Conservation (phyloP, 2,113 vertebrate genomes). For the Platysternon megacephalum region DNA sequence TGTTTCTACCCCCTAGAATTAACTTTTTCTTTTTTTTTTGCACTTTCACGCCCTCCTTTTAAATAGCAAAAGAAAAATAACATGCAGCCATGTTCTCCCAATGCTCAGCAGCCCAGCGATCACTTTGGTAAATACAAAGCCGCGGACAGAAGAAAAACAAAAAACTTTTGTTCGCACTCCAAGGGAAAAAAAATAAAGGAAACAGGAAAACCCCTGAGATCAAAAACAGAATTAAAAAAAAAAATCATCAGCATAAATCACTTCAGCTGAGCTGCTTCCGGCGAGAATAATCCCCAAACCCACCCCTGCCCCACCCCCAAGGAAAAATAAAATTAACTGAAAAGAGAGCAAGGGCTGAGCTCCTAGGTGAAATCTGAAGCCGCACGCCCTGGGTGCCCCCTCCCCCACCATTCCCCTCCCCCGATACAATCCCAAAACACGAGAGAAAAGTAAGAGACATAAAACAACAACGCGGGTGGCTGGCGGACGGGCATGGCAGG, state of each 20-base stretch:
- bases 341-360: conserved; percentile 3
- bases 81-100: background rate
- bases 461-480: background rate
- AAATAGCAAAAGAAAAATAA: conserved; percentile 20
- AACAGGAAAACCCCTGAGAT: conserved; percentile 18
- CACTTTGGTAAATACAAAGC: conserved; percentile 38
- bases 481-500: background rate
- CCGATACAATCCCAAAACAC: conserved; percentile 4
- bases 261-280: background rate
- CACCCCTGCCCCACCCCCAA: background rate
- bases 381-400: background rate
- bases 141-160: background rate
- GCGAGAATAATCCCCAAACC: background rate
- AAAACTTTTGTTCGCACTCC: background rate
- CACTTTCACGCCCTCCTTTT: background rate
- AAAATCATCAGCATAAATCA: background rate
- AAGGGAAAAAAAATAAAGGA: background rate
- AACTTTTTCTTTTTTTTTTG: background rate
- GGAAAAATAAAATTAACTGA: background rate
- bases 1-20: background rate
- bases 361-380: background rate
- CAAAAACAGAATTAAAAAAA: conserved; percentile 19
- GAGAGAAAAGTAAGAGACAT: background rate
- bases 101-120: background rate
- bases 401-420: background rate